A percentile compares a stretch with the other conserved stretches of the same genome.
Evolutionary conservation across 2,888 invertebrate species (phyloP).

Genomic region (Ochropleura leucogaster): DNA sequence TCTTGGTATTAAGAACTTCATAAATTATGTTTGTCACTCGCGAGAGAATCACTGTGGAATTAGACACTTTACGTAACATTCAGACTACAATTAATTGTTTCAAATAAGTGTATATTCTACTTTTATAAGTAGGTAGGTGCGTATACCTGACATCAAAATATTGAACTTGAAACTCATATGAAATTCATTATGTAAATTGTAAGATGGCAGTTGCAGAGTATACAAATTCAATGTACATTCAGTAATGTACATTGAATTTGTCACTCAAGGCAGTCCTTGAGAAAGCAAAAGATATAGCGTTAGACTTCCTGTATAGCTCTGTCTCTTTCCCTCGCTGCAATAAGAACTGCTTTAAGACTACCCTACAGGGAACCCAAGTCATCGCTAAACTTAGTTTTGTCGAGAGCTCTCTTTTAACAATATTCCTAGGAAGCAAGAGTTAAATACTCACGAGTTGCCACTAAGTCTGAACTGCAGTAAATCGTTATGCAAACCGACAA

Average conservation of each 20-base stretch:
- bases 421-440: not conserved
- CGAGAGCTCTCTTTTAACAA: not conserved
- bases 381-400: not conserved
- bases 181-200: not conserved
- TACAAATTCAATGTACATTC: not conserved
- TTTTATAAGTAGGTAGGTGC: not conserved
- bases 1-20: conserved; percentile 89
- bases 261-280: too few relatives aligned
- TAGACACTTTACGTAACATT: conserved; percentile 76
- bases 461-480: conserved; percentile 41
- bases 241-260: too few relatives aligned
- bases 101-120: conserved; percentile 11
- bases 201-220: not conserved
- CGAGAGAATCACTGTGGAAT: conserved; percentile 81
- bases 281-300: too few relatives aligned
- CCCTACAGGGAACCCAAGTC: not conserved
- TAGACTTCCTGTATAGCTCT: too few relatives aligned
- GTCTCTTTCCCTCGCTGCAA: too few relatives aligned
- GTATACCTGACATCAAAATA: conserved; percentile 22
- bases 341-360: too few relatives aligned
- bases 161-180: conserved; percentile 30
- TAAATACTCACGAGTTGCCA: not conserved
- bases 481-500: conserved; percentile 47
- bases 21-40: conserved; percentile 90
- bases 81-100: conserved; percentile 41